Conservation (phyloP, 37 sponge, comb jelly and placozoan species). For the Corticium candelabrum region DNA sequence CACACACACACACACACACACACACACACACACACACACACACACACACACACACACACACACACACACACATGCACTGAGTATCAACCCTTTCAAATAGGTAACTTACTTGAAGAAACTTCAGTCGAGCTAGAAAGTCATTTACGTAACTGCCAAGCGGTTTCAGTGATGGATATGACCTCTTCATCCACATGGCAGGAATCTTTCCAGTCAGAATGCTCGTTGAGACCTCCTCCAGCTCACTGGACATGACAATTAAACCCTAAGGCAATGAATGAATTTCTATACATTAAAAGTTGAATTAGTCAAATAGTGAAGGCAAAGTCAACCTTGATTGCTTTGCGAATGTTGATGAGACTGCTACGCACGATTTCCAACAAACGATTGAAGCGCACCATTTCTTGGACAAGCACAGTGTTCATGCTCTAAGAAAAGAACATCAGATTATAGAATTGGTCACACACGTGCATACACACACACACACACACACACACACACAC, state of each 20-base stretch:
- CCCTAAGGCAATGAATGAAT: too few relatives aligned
- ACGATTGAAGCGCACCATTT: conserved; percentile 98
- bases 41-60: too few relatives aligned
- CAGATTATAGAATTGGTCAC: neutral
- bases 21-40: too few relatives aligned
- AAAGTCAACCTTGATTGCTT: conserved; percentile 80
- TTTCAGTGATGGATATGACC: conserved; percentile 97
- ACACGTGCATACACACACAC: neutral
- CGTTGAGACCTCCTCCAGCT: conserved; percentile 90
- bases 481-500: conserved; percentile 5
- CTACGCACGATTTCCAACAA: conserved; percentile 61
- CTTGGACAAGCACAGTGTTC: conserved; percentile 99
- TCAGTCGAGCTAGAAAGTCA: conserved; percentile 90
- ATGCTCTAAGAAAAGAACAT: conserved; percentile 58
- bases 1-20: too few relatives aligned
- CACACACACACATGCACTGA: neutral
- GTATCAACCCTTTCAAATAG: neutral
- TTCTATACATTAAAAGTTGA: neutral
- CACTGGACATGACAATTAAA: conserved; percentile 94
- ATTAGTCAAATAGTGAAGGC: neutral
- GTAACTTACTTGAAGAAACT: conserved; percentile 67
- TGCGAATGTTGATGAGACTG: conserved; percentile 82
- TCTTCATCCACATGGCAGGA: conserved; percentile 94
- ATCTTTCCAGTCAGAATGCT: conserved; percentile 93
- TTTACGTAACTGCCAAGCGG: conserved; percentile 96